These are phyloP conservation scores for Bovichtus variegatus DNA, from an alignment of 2,797 vertebrate genomes.

Conservation along the genomic window DNA sequence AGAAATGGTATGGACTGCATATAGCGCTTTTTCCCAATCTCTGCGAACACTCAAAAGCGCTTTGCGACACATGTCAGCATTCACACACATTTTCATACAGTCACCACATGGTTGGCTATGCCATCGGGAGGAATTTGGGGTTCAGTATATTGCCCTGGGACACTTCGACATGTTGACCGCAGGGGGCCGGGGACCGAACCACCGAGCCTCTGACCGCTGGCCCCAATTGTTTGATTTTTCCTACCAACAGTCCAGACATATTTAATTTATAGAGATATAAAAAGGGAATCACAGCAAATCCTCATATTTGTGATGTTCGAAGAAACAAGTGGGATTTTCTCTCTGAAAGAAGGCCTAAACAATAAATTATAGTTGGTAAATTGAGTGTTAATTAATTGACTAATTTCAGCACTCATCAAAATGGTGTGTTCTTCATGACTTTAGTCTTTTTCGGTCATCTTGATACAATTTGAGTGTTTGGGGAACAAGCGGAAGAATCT, in stretches of 20 bases:
- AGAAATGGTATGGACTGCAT: too few relatives aligned
- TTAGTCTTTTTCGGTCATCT: background rate
- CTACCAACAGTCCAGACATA: background rate
- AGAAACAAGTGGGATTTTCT: background rate
- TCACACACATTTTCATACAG: too few relatives aligned
- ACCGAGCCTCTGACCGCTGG: too few relatives aligned
- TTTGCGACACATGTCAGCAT: too few relatives aligned
- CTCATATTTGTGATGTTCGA: background rate
- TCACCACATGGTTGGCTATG: too few relatives aligned
- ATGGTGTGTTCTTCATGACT: background rate
- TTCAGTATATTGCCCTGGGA: too few relatives aligned
- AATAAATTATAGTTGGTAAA: background rate
- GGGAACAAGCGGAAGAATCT: background rate
- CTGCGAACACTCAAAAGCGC: too few relatives aligned
- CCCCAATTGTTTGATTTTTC: background rate
- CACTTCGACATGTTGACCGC: too few relatives aligned
- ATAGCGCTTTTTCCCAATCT: too few relatives aligned
- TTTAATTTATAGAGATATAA: background rate
- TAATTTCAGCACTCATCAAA: background rate
- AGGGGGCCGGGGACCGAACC: too few relatives aligned
- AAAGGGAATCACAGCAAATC: background rate
- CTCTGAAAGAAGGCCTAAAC: background rate
- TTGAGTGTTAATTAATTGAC: background rate
- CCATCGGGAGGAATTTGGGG: too few relatives aligned
- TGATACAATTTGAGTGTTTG: background rate